Conservation (phyloP, 2,113 vertebrate species). For the Castor canadensis region DNA sequence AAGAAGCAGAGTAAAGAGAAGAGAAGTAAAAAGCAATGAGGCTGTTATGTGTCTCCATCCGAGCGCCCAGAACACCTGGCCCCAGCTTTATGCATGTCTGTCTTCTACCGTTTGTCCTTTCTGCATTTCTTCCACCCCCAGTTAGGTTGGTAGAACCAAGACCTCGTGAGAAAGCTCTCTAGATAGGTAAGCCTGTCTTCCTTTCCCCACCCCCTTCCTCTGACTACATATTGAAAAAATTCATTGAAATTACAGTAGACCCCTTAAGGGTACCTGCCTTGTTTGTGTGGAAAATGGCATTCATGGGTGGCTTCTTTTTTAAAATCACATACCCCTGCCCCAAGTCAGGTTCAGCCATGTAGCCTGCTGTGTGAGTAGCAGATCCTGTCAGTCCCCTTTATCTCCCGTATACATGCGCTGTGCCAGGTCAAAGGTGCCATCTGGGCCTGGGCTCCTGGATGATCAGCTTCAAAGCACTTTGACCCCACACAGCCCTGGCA, state of each 20-base stretch:
- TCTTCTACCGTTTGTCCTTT: too few species aligned
- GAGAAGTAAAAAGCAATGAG: too few species aligned
- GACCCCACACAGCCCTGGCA: not conserved
- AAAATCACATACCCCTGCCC: not conserved
- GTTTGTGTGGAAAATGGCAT: not conserved
- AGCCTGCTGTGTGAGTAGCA: not conserved
- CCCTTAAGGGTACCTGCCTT: not conserved
- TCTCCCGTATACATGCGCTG: fast-evolving
- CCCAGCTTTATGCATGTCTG: too few species aligned
- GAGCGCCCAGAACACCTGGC: too few species aligned
- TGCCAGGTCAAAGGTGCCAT: not conserved
- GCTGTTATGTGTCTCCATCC: too few species aligned
- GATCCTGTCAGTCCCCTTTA: fast-evolving
- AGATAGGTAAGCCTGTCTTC: too few species aligned
- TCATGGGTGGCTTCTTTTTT: not conserved
- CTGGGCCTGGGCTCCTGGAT: not conserved
- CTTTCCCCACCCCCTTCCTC: not conserved
- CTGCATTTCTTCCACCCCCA: too few species aligned
- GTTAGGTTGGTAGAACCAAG: too few species aligned
- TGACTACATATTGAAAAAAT: not conserved
- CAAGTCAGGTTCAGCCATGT: not conserved
- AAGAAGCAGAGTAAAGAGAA: too few species aligned
- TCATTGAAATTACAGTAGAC: not conserved
- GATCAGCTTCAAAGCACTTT: not conserved
- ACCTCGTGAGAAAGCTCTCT: too few species aligned